phyloP scores from a whole-genome alignment of 2,113 vertebrate genomes.

The Anolis sagrei region DNA sequence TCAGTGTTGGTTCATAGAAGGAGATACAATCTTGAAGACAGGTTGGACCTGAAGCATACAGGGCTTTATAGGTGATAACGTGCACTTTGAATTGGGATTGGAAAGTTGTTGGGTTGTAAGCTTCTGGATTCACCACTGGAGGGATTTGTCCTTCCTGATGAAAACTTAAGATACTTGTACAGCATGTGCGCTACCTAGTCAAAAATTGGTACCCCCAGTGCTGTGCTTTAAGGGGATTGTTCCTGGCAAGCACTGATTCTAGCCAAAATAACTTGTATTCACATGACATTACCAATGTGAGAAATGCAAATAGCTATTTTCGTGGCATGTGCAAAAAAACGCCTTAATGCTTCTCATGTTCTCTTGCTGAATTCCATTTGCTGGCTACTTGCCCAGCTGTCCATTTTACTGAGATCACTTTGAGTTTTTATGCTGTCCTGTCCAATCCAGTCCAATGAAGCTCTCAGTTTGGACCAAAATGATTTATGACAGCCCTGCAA shows the following conservation, averaged over 20 bases:
- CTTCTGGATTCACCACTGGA: not conserved
- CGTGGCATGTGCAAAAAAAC: not conserved
- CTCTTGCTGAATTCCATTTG: slow-evolving; percentile 20
- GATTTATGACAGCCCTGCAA: not conserved
- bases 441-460: not conserved
- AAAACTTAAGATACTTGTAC: not conserved
- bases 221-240: not conserved
- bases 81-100: no score
- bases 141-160: no score
- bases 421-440: not conserved
- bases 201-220: not conserved
- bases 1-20: no score
- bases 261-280: slow-evolving; percentile 2
- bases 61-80: no score
- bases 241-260: not conserved
- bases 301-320: slow-evolving; percentile 2
- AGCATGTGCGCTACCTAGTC: not conserved
- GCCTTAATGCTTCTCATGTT: not conserved
- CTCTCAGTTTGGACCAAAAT: not conserved
- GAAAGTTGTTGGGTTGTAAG: no score
- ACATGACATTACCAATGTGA: not conserved
- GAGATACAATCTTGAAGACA: no score
- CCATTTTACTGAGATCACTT: not conserved
- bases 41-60: no score
- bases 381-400: not conserved